Evolutionary conservation across 1,140 invertebrate species (phyloP), one percentile per base, ranked within the genome.

Genomic region (Scaptomyza pallida): DNA sequence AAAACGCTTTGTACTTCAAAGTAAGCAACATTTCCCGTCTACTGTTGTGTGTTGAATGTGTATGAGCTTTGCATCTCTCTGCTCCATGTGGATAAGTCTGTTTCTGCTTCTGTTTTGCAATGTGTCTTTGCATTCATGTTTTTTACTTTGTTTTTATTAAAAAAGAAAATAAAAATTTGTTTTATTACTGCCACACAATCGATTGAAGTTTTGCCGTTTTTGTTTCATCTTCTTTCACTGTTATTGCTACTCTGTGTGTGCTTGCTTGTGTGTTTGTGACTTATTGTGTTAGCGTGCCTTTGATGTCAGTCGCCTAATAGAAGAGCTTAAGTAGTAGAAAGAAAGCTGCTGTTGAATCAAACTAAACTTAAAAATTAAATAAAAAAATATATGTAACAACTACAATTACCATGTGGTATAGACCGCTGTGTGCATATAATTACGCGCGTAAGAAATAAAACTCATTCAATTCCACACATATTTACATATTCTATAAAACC

Each of bases 1-100:
- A 60, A 60, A 80, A 75, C 61, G 78, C 83, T 88, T 88, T 88
- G 78, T 88, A 82, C 82, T 78, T 88, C 82, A 88, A 88, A 88
- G 82, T 74, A 67, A 74, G 65, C 64, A 75, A 83, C 55, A 75
- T 88, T 86, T 81, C 78, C 78, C 72, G 21, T 48, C 41, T 26
- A 51, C 65, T 57, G 48, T 54, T 57, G 61, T 74, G 33, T 64
- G 26, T 65, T 57, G 65, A 52, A 6, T 72, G 8, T 41, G 40
- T 61, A 16, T 51, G 45, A 3, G 33, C 16, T 19, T 59, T 21
- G 23, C 37, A 40, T 47, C 67, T 43, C 35, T 30, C 30, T 26
- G 30, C 23, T 37, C 30, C 17, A 33, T 41, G 30, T 51, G 16
- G 51, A 35, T 37, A n/a, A n/a, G 33, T n/a, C 12, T 37, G 19